These are phyloP conservation scores for Cordylochernes scorpioides DNA, from an alignment of 2,888 invertebrate species.

Conservation along the genomic window DNA sequence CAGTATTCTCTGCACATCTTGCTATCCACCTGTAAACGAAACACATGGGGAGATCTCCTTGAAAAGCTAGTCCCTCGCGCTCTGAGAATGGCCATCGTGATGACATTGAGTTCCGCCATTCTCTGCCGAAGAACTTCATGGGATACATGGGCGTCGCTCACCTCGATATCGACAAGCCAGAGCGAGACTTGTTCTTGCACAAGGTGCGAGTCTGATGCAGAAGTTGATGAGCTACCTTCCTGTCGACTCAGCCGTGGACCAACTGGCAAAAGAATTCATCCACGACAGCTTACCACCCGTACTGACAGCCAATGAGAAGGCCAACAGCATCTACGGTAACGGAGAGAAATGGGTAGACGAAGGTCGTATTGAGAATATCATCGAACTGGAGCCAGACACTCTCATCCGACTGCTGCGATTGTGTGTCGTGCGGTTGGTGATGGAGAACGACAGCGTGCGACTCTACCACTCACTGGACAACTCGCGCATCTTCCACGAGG, in stretches of 20 bases:
- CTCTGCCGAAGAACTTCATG: conserved; percentile 51
- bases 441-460: conserved; percentile 33
- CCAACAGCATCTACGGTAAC: conserved; percentile 41
- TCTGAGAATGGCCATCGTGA: conserved; percentile 39
- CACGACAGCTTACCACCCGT: conserved; percentile 62
- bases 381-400: conserved; percentile 36
- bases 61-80: conserved; percentile 37
- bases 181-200: conserved; percentile 24
- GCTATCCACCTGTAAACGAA: conserved; percentile 24
- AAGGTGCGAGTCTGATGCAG: conserved; percentile 29
- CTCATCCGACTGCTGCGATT: conserved; percentile 32
- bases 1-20: conserved; percentile 28
- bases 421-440: conserved; percentile 25
- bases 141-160: conserved; percentile 43
- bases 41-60: conserved; percentile 26
- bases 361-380: conserved; percentile 35
- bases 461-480: conserved; percentile 64
- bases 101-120: conserved; percentile 41
- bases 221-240: conserved; percentile 34
- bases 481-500: conserved; percentile 50
- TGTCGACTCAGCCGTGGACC: conserved; percentile 54
- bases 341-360: conserved; percentile 37
- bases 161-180: conserved; percentile 25
- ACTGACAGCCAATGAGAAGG: too few relatives aligned
- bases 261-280: conserved; percentile 53